These are phyloP conservation scores for Osmoderma eremita DNA, from an alignment of 2,888 invertebrate species.

Conservation along the genomic window DNA sequence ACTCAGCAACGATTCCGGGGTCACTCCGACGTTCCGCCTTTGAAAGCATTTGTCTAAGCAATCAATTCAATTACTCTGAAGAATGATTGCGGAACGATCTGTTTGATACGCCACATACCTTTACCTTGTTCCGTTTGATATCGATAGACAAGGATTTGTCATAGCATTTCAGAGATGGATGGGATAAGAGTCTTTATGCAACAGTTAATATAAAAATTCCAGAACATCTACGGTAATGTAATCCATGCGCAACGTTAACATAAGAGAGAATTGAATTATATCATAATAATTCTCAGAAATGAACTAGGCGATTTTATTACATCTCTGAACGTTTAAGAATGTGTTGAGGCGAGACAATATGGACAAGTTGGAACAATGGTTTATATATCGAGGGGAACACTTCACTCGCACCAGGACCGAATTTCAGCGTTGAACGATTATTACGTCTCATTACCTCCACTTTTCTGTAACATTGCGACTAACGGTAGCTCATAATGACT, in stretches of 20 bases:
- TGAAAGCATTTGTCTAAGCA: constrained; percentile 63
- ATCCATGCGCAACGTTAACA: too few relatives aligned
- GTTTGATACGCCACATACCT: constrained; percentile 60
- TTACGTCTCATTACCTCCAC: constrained; percentile 56
- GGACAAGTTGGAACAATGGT: too few relatives aligned
- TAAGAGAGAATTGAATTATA: too few relatives aligned
- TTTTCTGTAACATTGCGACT: constrained; percentile 48
- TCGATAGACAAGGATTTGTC: too few relatives aligned
- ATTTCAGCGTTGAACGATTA: constrained; percentile 48
- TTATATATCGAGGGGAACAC: not conserved
- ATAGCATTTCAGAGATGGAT: too few relatives aligned
- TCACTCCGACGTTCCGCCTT: constrained; percentile 54
- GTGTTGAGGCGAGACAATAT: too few relatives aligned
- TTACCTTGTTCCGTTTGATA: constrained; percentile 32
- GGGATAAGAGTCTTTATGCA: too few relatives aligned
- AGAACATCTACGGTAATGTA: too few relatives aligned
- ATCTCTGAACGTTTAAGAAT: too few relatives aligned
- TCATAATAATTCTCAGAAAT: too few relatives aligned
- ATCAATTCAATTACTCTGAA: constrained; percentile 63
- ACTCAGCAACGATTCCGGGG: constrained; percentile 45
- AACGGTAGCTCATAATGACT: constrained; percentile 38
- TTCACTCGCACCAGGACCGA: not conserved
- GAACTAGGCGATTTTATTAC: too few relatives aligned
- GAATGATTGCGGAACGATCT: constrained; percentile 58
- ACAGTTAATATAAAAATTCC: too few relatives aligned